Evolutionary conservation across 2,113 vertebrate species (phyloP).

Genomic region (Phyllostomus discolor): DNA sequence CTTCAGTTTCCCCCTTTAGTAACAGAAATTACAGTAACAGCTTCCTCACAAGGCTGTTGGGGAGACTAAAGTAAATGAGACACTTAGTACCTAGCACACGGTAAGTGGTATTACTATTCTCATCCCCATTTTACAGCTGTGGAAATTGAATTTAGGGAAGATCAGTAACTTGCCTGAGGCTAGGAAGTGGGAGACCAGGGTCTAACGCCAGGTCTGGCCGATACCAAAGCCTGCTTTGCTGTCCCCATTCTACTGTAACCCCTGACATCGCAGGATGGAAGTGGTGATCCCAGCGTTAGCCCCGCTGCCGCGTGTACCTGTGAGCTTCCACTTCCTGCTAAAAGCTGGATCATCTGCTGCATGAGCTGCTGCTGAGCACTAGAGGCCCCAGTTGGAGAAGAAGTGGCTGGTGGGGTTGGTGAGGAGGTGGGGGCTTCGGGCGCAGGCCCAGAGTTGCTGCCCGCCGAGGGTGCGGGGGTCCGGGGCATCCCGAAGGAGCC

Average conservation of each 20-base stretch:
- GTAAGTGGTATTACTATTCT: neutral
- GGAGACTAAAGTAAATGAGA: neutral
- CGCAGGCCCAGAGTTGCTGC: slow-evolving; percentile 84
- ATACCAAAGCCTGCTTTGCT: neutral
- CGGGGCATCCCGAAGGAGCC: slow-evolving; percentile 90
- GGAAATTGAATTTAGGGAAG: neutral
- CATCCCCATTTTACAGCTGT: neutral
- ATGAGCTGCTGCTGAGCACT: slow-evolving; percentile 84
- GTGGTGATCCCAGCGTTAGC: neutral
- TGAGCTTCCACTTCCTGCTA: slow-evolving; percentile 85
- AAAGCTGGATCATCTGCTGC: slow-evolving; percentile 98
- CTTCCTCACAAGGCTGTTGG: neutral
- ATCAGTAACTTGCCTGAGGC: neutral
- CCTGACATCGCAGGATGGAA: neutral
- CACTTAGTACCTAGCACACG: fast-evolving
- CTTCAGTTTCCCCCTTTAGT: neutral
- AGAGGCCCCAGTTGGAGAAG: slow-evolving; percentile 75
- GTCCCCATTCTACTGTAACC: neutral
- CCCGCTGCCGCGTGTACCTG: slow-evolving; percentile 70
- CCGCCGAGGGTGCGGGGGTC: slow-evolving; percentile 88
- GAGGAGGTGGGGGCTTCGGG: slow-evolving; percentile 88
- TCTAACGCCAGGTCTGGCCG: neutral
- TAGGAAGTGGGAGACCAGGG: no score
- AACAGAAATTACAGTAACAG: neutral
- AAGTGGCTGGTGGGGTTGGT: slow-evolving; percentile 84